These are phyloP conservation scores for Melanaphis sacchari DNA, from an alignment of 1,140 invertebrate genomes.

Conservation along the genomic window DNA sequence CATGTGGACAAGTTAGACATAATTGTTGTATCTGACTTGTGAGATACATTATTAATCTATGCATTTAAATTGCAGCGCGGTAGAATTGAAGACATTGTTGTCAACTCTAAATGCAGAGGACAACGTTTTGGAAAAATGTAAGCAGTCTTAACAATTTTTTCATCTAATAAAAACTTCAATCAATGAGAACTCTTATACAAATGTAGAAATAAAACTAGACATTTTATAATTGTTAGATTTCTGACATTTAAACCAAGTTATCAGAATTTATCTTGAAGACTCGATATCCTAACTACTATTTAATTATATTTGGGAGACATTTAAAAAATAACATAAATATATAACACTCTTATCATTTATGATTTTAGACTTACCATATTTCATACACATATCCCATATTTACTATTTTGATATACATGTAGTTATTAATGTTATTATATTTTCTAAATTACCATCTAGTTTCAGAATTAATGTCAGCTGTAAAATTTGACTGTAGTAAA, in stretches of 20 bases:
- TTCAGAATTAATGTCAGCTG: not conserved
- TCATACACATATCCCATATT: not conserved
- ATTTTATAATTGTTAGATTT: not conserved
- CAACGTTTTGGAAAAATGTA: conserved; percentile 42
- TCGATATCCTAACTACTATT: not conserved
- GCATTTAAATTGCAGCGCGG: conserved; percentile 24
- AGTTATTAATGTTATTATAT: not conserved
- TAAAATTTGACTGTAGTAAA: not conserved
- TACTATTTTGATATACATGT: not conserved
- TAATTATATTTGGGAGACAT: not conserved
- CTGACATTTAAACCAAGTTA: not conserved
- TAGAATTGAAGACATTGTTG: conserved; percentile 50
- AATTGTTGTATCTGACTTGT: not conserved
- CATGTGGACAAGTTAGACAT: conserved; percentile 29
- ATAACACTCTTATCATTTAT: not conserved
- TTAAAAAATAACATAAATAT: not conserved
- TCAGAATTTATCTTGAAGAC: not conserved
- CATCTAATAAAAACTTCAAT: not conserved
- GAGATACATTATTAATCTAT: not conserved
- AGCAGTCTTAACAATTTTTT: not conserved
- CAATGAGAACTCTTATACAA: not conserved
- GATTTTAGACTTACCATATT: not conserved
- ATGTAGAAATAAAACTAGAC: not conserved
- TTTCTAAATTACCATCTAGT: not conserved
- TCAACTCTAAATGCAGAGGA: not conserved